Conservation (phyloP, 2,888 invertebrate species). For the Colletes collaris region DNA sequence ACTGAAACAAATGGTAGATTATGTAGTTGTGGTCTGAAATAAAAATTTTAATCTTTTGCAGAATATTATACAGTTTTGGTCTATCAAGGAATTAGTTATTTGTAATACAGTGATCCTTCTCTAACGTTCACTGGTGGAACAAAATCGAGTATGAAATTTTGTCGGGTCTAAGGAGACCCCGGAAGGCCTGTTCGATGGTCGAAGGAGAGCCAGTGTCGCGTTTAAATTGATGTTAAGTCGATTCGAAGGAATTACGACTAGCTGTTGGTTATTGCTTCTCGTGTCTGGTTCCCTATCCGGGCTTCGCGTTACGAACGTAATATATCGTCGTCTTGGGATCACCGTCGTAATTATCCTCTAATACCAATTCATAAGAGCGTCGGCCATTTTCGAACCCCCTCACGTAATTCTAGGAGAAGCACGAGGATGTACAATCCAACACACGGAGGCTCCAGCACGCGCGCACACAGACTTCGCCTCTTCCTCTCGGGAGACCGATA, state of each 20-base stretch:
- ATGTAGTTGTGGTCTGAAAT: no score
- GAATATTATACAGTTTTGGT: no score
- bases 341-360: conserved; percentile 70
- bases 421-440: conserved; percentile 39
- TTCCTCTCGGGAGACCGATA: conserved; percentile 58
- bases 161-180: no score
- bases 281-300: conserved; percentile 25
- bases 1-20: no score
- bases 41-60: no score
- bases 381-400: conserved; percentile 75
- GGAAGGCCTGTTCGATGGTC: background rate
- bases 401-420: conserved; percentile 78
- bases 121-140: no score
- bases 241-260: conserved; percentile 46
- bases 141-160: no score
- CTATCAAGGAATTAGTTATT: no score
- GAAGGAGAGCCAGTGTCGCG: background rate
- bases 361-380: conserved; percentile 71
- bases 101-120: no score
- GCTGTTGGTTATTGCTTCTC: conserved; percentile 49
- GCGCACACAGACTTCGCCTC: background rate
- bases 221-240: conserved; percentile 41
- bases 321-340: conserved; percentile 69
- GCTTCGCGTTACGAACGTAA: conserved; percentile 55
- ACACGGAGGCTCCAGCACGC: background rate